Evolutionary conservation across 2,888 invertebrate genomes (phyloP), one percentile per base, ranked within the genome.

Genomic region (Idaea aversata): DNA sequence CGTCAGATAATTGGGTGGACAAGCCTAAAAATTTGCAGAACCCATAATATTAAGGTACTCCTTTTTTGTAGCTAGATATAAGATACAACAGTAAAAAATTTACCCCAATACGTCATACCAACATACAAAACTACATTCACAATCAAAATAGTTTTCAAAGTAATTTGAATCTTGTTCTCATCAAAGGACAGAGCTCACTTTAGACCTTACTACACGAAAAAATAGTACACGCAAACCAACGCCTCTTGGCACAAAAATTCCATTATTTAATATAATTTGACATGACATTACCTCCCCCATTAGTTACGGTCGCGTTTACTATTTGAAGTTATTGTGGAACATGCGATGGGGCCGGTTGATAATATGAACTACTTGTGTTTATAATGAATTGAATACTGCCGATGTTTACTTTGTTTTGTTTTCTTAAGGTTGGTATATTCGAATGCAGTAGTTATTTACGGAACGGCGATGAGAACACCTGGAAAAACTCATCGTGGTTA

Each of bases 221-320:
- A 47, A 7, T 47, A 59, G 58, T 57, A 70, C 80, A 79, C 77
- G 78, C 78, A 70, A 77, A 66, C 70, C 70, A 66, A 71, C 75
- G 74, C 73, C 75, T 70, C 63, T 65, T 67, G 67, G 72, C 70
- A 77, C 72, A 78, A 79, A 77, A 78, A 77, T 74, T 73, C 74
- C 76, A 79, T 82, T 80, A 81, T 83, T 81, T 80, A 80, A 81
- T 82, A 77, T 75, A 79, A 77, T 75, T 77, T 75, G 73, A 76
- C 76, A 72, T 75, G 78, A 74, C 76, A 77, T 77, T 76, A 75
- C 65, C 68, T 72, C 67, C 72, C 72, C 72, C 71, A 75, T 75
- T 73, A 72, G 64, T 69, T 74, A 71, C 67, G 65, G 70, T 67
- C 16, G 63, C 63, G 47, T 57, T 68, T 68, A 63, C 65, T 63